phyloP scores from a whole-genome alignment of 2,797 vertebrate genomes.

The Podargus strigoides region DNA sequence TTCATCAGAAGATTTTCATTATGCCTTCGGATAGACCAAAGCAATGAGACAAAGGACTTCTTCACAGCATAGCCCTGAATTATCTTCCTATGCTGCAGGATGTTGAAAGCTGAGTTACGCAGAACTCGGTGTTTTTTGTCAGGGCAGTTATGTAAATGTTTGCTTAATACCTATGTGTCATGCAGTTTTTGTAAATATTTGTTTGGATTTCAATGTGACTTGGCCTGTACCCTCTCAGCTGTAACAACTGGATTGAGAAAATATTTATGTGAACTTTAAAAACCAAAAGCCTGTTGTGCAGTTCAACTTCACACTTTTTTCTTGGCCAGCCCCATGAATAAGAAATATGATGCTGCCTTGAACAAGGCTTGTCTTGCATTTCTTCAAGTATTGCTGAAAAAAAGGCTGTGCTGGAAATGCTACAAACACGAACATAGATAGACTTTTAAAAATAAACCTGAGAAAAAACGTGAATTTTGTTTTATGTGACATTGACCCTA shows the following conservation, averaged over 20 bases:
- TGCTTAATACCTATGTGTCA: neutral
- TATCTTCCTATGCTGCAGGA: neutral
- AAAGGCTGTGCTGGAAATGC: neutral
- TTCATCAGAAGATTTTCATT: neutral
- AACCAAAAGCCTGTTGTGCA: neutral
- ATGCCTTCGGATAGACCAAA: neutral
- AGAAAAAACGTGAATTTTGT: neutral
- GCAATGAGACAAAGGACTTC: neutral
- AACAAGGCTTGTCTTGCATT: neutral
- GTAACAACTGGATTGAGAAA: neutral
- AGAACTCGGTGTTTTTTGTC: neutral
- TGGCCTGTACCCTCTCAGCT: neutral
- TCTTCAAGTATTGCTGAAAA: neutral
- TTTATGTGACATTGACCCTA: neutral
- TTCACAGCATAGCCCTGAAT: neutral
- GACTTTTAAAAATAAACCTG: neutral
- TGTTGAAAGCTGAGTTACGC: neutral
- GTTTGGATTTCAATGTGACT: neutral
- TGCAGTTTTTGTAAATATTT: neutral
- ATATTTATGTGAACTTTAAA: slow-evolving; percentile 13
- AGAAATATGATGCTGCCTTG: neutral
- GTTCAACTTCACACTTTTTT: neutral
- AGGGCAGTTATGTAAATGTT: neutral
- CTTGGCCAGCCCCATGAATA: neutral
- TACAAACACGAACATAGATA: neutral